phyloP scores from a whole-genome alignment of 2,797 vertebrate genomes.

The Hemitrygon akajei region DNA sequence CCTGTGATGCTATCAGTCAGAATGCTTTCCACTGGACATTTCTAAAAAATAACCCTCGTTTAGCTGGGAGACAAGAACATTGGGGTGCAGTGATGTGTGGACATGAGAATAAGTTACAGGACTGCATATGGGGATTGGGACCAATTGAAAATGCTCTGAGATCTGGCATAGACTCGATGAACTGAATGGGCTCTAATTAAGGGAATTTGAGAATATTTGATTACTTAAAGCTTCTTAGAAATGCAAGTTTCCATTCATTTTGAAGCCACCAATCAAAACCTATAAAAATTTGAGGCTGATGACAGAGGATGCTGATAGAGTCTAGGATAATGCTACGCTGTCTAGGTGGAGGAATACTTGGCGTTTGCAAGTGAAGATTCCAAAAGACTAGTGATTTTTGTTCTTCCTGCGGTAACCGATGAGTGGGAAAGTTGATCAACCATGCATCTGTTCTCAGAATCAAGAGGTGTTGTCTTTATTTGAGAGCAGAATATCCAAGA shows the following conservation, averaged over 20 bases:
- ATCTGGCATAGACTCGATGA: no score
- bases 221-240: neutral
- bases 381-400: neutral
- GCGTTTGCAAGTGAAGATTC: neutral
- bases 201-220: no score
- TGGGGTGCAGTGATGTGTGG: no score
- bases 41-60: no score
- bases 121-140: no score
- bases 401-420: neutral
- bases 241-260: neutral
- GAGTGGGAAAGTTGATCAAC: neutral
- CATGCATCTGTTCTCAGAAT: neutral
- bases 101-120: no score
- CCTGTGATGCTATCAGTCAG: no score
- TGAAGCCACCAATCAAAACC: neutral
- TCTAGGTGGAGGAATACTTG: neutral
- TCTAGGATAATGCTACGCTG: neutral
- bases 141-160: no score
- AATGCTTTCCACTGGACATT: no score
- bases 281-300: neutral
- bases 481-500: neutral
- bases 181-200: no score
- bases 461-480: neutral
- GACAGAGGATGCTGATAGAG: neutral
- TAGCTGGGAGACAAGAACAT: no score